Base-by-base conservation (phyloP, 2,888 invertebrate genomes). In the Clitarchus hookeri region DNA sequence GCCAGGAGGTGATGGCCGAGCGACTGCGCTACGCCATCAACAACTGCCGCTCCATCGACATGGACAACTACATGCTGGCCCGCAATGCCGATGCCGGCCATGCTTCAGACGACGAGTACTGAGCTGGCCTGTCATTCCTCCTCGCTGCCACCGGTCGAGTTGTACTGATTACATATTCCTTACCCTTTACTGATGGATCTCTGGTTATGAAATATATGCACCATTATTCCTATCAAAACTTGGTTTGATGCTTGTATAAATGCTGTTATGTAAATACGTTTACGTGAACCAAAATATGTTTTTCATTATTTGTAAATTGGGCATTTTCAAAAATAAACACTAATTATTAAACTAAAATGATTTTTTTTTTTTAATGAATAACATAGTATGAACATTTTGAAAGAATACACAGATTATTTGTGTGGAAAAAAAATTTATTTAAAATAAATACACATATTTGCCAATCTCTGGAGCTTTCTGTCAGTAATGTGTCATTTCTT, bases 1-100 rank as follows among this genome's bases (percentile, higher is more conserved):
- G 93, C 87, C 92, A 92, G 88, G 94, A 94, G 88, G 91, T 94
- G 80, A 93, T 95, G 92, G 93, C 93, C 0, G 94, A 94, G 89
- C 91, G 93, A 87, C 91, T 95, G 84, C 92, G 94, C 53, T 95
- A 95, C 89, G 94, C 95, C 84, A 94, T 95, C 87, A 93, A 94
- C 90, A 94, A 95, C 90, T 95, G 95, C 89, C 93, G 94, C 54
- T 94, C 94, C 12, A 95, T 95, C 85, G 95, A 95, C 90, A 94
- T 95, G 94, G 95, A 95, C 90, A 94, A 94, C 90, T 95, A 95
- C 90, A 95, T 95, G 94, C 91, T 95, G 87, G 93, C 94, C 3
- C 91, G 94, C 85, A 94, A 94, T 89, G 91, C 92, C 12, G 93
- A 93, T 86, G 90, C 91, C 53, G 92, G 91, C 16, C 90, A 91